Percentiles rank a stretch among this genome's conserved stretches.
phyloP scores from a whole-genome alignment of 1,140 invertebrate genomes.

The Neoseiulus cucumeris region DNA sequence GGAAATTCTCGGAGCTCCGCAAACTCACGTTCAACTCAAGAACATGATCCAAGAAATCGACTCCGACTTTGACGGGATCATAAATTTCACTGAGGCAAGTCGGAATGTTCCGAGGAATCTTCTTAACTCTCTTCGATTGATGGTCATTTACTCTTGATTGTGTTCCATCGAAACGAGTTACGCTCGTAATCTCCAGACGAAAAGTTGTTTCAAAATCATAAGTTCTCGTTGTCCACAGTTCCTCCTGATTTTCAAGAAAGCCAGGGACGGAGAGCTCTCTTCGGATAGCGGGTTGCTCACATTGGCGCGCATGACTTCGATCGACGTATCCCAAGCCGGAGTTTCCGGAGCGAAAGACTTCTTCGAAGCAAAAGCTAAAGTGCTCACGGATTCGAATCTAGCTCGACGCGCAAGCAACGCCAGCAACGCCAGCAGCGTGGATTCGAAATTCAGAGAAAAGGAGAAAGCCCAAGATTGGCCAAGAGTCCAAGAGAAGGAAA shows the following conservation, averaged over 20 bases:
- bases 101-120: not conserved
- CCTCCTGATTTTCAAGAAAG: slow-evolving; percentile 65
- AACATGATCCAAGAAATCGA: slow-evolving; percentile 85
- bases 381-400: slow-evolving; percentile 1
- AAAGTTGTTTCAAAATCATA: not conserved
- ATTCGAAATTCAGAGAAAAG: too few species aligned
- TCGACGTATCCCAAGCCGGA: slow-evolving; percentile 67
- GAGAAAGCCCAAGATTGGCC: too few species aligned
- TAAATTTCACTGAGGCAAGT: slow-evolving; percentile 65
- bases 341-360: slow-evolving; percentile 71
- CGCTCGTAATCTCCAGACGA: too few species aligned
- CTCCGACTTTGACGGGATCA: slow-evolving; percentile 65
- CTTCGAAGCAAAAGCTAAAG: slow-evolving; percentile 60
- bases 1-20: slow-evolving; percentile 80
- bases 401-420: not conserved
- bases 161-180: too few species aligned
- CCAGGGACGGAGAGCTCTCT: slow-evolving; percentile 56
- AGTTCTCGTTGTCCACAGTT: slow-evolving; percentile 35
- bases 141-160: too few species aligned
- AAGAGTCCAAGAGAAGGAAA: too few species aligned
- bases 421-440: not conserved
- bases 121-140: too few species aligned
- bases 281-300: slow-evolving; percentile 58
- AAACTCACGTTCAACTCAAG: slow-evolving; percentile 79
- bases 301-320: slow-evolving; percentile 58